Conservation (phyloP, 2,888 invertebrate species). For the Diadromus collaris region DNA sequence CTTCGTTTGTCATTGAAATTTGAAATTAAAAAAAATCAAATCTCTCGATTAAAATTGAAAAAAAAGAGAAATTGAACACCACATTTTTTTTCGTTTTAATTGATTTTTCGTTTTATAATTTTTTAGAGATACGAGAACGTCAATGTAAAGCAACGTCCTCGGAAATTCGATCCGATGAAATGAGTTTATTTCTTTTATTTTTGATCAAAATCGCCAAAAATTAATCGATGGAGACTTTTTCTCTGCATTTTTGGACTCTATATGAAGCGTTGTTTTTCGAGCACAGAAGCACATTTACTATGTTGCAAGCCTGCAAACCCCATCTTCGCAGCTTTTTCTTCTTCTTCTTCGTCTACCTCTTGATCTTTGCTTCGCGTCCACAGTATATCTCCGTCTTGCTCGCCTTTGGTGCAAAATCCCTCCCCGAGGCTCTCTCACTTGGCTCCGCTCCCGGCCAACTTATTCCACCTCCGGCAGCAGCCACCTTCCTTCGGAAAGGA, state of each 20-base stretch:
- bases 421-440: constrained; percentile 47
- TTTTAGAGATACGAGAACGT: too few relatives aligned
- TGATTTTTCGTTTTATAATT: too few relatives aligned
- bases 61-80: too few relatives aligned
- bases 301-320: neutral
- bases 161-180: too few relatives aligned
- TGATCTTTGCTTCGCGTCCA: constrained; percentile 15
- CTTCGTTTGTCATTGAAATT: constrained; percentile 1
- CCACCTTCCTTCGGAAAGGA: constrained; percentile 15
- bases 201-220: neutral
- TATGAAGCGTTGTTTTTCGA: neutral
- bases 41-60: too few relatives aligned
- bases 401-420: constrained; percentile 31
- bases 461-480: constrained; percentile 36
- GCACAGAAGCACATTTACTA: neutral
- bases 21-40: neutral
- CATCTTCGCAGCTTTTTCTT: neutral
- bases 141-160: too few relatives aligned
- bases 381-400: neutral
- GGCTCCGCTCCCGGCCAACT: constrained; percentile 33
- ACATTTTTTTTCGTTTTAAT: neutral
- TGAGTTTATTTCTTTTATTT: neutral
- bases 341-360: constrained; percentile 5
- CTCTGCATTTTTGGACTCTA: neutral
- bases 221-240: neutral